phyloP scores from a whole-genome alignment of 2,888 invertebrate genomes.

The Rotaria socialis region DNA sequence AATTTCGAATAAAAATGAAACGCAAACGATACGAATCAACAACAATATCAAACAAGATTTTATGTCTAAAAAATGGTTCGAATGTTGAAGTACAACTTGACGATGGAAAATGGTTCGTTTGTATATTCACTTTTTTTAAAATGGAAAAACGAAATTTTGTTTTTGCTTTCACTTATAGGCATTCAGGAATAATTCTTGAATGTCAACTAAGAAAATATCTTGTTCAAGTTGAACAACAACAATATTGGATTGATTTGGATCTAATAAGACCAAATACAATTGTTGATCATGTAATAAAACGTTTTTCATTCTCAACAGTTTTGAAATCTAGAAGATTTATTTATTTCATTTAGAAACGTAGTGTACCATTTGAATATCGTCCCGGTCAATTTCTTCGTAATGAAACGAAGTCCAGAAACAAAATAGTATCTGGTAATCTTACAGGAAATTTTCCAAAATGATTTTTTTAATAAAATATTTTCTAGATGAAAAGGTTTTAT shows the following conservation, averaged over 20 bases:
- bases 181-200: not conserved
- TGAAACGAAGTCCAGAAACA: not conserved
- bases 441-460: no score
- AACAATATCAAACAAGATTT: not conserved
- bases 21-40: slow-evolving; percentile 3
- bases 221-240: not conserved
- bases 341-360: not conserved
- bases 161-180: not conserved
- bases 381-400: slow-evolving; percentile 23
- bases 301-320: no score
- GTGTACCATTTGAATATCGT: slow-evolving; percentile 25
- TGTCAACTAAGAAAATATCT: slow-evolving; percentile 20
- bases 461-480: not conserved
- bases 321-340: no score
- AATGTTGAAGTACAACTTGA: slow-evolving; percentile 31
- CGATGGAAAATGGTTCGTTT: not conserved
- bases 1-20: not conserved
- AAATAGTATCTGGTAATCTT: not conserved
- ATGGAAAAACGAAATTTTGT: not conserved
- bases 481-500: not conserved
- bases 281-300: not conserved
- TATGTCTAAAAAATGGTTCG: not conserved
- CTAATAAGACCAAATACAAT: not conserved
- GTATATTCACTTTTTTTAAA: not conserved
- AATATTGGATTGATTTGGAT: slow-evolving; percentile 20